A percentile compares a stretch with the other conserved stretches of the same genome.
phyloP scores from a whole-genome alignment of 2,797 vertebrate genomes.

The Tamandua tetradactyla region DNA sequence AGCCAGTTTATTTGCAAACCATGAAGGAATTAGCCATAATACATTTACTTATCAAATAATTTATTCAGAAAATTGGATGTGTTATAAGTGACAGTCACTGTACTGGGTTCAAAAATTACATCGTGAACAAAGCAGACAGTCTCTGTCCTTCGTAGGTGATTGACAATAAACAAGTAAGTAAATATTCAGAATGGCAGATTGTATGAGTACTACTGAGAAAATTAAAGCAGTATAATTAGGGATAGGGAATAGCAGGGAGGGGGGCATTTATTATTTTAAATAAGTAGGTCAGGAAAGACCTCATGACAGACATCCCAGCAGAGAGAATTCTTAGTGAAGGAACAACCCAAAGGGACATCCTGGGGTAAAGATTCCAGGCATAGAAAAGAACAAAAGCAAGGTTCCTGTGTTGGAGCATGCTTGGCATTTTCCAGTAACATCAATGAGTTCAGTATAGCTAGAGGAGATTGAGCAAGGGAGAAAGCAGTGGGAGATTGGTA shows the following conservation, averaged over 20 bases:
- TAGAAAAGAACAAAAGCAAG: not conserved
- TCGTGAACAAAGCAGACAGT: not conserved
- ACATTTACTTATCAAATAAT: constrained; percentile 25
- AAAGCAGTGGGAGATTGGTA: not conserved
- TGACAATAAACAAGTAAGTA: not conserved
- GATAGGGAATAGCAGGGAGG: not conserved
- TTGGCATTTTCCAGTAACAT: not conserved
- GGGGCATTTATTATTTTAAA: not conserved
- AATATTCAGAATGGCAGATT: not conserved
- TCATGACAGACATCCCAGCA: not conserved
- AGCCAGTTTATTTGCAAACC: not conserved
- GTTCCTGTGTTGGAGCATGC: not conserved
- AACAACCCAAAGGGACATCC: not conserved
- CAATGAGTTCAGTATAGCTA: not conserved
- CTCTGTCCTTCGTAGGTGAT: not conserved
- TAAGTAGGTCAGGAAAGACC: not conserved
- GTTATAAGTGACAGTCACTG: not conserved
- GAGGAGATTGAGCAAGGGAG: not conserved
- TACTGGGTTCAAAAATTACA: not conserved
- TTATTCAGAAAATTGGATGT: not conserved
- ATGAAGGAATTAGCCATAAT: not conserved
- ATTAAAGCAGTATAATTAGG: not conserved
- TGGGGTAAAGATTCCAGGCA: not conserved
- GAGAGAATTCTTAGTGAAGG: not conserved
- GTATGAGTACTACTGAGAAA: not conserved